Percentiles rank a stretch among this genome's conserved stretches.
These are phyloP conservation scores for Iguana delicatissima DNA, from an alignment of 2,797 vertebrate species.

Conservation along the genomic window DNA sequence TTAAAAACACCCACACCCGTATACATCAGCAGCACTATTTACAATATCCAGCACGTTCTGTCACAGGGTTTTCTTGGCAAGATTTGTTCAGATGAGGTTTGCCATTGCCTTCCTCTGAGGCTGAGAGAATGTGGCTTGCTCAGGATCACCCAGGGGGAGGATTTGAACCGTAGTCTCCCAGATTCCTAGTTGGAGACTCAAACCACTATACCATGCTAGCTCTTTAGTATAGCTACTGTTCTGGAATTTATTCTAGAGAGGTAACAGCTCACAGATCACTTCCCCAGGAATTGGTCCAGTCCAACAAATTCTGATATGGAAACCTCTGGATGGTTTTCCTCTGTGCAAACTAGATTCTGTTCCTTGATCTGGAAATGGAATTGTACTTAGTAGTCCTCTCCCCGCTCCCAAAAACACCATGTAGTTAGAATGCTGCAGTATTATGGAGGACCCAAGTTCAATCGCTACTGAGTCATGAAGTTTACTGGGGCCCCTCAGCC, in stretches of 20 bases:
- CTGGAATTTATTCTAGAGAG: not conserved
- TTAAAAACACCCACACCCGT: too few relatives aligned
- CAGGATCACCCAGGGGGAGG: too few relatives aligned
- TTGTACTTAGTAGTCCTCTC: not conserved
- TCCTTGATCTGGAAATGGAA: not conserved
- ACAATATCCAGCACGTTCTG: too few relatives aligned
- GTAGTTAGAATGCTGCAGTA: not conserved
- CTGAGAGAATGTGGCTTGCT: too few relatives aligned
- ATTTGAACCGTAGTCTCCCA: too few relatives aligned
- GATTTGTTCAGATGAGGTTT: too few relatives aligned
- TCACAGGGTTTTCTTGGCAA: too few relatives aligned
- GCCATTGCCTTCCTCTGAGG: too few relatives aligned
- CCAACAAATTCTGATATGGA: constrained; percentile 2
- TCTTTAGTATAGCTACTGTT: not conserved
- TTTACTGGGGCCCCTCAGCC: not conserved
- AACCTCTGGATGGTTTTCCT: not conserved
- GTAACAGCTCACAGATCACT: not conserved
- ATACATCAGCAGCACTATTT: too few relatives aligned
- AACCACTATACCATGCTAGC: too few relatives aligned
- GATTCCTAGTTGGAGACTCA: too few relatives aligned
- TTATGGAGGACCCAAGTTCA: too few relatives aligned
- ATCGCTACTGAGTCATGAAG: not conserved
- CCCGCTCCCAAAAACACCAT: not conserved
- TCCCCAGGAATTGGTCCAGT: not conserved
- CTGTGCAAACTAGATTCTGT: not conserved